Evolutionary conservation across 2,113 vertebrate genomes (phyloP).

Genomic region (Todiramphus chloris): DNA sequence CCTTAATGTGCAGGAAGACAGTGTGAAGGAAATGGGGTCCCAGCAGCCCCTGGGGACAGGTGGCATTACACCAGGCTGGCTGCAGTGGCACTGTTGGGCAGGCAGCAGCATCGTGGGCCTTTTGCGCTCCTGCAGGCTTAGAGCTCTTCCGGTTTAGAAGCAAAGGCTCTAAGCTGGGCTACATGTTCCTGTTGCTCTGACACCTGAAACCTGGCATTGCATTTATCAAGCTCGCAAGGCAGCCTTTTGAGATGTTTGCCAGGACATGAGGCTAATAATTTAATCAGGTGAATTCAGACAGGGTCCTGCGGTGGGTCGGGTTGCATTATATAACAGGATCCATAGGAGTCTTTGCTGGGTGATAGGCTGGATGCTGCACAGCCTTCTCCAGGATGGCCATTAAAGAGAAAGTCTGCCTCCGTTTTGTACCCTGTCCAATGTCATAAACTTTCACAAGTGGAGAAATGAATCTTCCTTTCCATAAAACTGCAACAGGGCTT

Average conservation of each 20-base stretch:
- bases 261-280: constrained; percentile 57
- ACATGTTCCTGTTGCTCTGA: not conserved
- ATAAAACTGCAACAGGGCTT: not conserved
- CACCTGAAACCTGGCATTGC: not conserved
- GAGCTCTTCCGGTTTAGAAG: constrained; percentile 27
- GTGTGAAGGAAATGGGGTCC: not conserved
- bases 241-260: constrained; percentile 40
- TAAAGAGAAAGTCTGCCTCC: not conserved
- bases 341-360: not conserved
- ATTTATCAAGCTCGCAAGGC: not conserved
- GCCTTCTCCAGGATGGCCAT: not conserved
- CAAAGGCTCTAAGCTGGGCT: not conserved
- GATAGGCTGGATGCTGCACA: not conserved
- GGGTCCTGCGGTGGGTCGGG: not conserved
- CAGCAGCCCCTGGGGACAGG: not conserved
- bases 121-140: not conserved
- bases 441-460: not conserved
- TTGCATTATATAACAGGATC: constrained; percentile 17
- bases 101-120: not conserved
- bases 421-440: not conserved
- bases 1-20: not conserved
- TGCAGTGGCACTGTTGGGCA: fast-evolving
- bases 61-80: not conserved
- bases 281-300: constrained; percentile 45
- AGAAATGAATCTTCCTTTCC: not conserved